phyloP scores from a whole-genome alignment of 37 sponge, comb jelly and placozoan species.

The Eunapius fragilis region DNA sequence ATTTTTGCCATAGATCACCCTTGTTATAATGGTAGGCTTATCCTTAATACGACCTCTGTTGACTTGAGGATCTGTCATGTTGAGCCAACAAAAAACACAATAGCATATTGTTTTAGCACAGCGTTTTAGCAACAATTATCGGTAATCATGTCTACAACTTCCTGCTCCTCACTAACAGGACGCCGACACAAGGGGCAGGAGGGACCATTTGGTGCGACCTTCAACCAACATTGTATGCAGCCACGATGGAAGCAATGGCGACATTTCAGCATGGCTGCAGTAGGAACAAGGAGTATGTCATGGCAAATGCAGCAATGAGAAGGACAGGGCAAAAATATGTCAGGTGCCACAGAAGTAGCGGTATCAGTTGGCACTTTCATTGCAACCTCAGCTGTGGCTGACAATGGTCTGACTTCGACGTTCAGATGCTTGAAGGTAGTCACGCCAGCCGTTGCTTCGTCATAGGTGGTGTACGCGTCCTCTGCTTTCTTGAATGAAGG shows the following conservation, averaged over 20 bases:
- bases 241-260: not conserved
- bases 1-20: too few species aligned
- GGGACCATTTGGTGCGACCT: too few species aligned
- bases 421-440: not conserved
- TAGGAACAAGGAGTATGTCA: not conserved
- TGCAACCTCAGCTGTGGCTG: not conserved
- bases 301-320: not conserved
- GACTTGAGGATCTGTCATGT: too few species aligned
- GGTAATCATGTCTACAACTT: too few species aligned
- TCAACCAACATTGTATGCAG: too few species aligned
- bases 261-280: not conserved
- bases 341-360: not conserved
- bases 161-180: too few species aligned
- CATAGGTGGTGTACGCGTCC: not conserved
- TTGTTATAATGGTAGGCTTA: too few species aligned
- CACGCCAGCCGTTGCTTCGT: not conserved
- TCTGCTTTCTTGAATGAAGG: not conserved
- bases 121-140: too few species aligned
- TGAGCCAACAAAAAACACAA: too few species aligned
- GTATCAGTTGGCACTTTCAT: not conserved
- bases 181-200: too few species aligned
- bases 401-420: not conserved
- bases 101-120: too few species aligned
- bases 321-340: not conserved
- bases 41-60: too few species aligned